Evolutionary conservation across 1,140 invertebrate genomes (phyloP).

Genomic region (Zaprionus taronus): DNA sequence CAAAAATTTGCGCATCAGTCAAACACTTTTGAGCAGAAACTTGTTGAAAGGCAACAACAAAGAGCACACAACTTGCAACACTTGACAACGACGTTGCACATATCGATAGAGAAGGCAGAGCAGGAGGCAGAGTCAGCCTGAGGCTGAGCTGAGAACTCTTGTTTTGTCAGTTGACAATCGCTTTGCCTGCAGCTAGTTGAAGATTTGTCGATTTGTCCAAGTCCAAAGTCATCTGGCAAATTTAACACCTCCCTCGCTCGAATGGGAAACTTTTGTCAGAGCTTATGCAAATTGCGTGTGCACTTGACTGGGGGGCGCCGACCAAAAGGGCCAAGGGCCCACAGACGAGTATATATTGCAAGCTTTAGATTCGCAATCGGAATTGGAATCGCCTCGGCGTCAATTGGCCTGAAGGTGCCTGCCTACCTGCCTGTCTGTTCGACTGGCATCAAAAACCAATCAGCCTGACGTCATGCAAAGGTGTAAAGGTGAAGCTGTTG

Average conservation of each 20-base stretch:
- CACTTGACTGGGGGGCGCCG: not conserved
- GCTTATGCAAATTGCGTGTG: conserved; percentile 29
- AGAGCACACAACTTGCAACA: conserved; percentile 1
- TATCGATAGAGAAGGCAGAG: not conserved
- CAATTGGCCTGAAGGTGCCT: too few relatives aligned
- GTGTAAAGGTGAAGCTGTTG: too few relatives aligned
- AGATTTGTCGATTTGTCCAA: not conserved
- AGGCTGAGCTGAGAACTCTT: not conserved
- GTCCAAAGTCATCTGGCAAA: conserved; percentile 36
- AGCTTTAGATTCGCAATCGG: too few relatives aligned
- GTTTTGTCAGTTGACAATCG: conserved; percentile 39
- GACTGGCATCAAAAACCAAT: not conserved
- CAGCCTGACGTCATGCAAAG: too few relatives aligned
- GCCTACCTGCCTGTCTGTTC: not conserved
- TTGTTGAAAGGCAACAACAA: conserved; percentile 13
- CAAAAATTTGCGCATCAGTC: conserved; percentile 40
- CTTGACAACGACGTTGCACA: not conserved
- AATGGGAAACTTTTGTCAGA: conserved; percentile 22
- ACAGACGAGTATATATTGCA: too few relatives aligned
- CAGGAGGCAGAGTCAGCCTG: not conserved
- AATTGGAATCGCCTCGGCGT: too few relatives aligned
- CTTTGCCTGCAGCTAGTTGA: not conserved
- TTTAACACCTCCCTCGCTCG: not conserved
- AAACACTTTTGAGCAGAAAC: conserved; percentile 40
- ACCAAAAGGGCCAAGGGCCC: not conserved